These are phyloP conservation scores for Campoplex capitator DNA, from an alignment of 2,888 invertebrate genomes.

Conservation along the genomic window DNA sequence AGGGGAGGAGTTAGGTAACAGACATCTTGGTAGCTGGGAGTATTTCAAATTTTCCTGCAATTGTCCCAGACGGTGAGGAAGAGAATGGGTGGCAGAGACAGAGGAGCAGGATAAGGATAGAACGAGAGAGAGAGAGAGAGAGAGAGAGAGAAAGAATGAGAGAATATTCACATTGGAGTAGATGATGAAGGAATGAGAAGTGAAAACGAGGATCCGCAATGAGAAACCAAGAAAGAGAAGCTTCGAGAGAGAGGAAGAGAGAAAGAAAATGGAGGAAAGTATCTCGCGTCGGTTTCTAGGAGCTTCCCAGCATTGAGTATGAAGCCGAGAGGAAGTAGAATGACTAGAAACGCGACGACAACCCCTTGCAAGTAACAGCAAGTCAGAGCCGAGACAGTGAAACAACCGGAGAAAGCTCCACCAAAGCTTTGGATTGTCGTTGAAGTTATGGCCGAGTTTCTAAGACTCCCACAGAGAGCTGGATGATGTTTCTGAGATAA, in stretches of 20 bases:
- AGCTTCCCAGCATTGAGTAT: constrained; percentile 11
- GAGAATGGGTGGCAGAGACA: constrained; percentile 15
- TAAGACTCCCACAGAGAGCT: constrained; percentile 4
- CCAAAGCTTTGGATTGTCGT: constrained; percentile 51
- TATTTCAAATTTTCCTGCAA: constrained; percentile 56
- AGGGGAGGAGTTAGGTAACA: background rate
- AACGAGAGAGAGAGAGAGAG: background rate
- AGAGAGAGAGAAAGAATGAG: background rate
- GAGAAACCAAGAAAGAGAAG: background rate
- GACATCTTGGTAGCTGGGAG: constrained; percentile 40
- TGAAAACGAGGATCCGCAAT: constrained; percentile 15
- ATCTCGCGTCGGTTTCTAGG: constrained; percentile 48
- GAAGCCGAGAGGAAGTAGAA: constrained; percentile 20
- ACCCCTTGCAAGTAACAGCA: constrained; percentile 18
- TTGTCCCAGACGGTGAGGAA: constrained; percentile 3
- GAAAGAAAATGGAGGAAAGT: constrained; percentile 17
- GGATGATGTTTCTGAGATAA: background rate
- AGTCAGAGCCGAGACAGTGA: constrained; percentile 29
- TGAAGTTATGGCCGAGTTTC: constrained; percentile 34
- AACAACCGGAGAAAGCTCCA: constrained; percentile 32
- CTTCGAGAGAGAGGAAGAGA: constrained; percentile 1
- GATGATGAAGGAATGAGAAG: constrained; percentile 34
- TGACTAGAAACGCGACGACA: constrained; percentile 38
- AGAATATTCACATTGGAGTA: constrained; percentile 3
- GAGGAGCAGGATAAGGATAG: background rate